A percentile compares a stretch with the other conserved stretches of the same genome.
Conservation (phyloP, 2,113 vertebrate genomes). For the Macroglossus sobrinus region DNA sequence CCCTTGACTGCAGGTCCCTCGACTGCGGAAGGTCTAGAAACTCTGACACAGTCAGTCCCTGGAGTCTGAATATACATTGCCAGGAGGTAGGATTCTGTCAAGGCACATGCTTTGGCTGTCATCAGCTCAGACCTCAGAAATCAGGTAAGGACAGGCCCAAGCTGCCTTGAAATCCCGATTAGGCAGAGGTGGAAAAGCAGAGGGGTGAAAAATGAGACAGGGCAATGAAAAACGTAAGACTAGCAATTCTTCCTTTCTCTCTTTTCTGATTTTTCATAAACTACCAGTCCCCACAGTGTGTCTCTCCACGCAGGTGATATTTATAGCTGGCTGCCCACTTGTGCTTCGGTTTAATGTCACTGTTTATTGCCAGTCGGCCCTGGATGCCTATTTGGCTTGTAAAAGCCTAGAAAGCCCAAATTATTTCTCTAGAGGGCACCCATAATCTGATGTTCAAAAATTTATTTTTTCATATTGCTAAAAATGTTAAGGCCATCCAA, state of each 20-base stretch:
- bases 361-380: not conserved
- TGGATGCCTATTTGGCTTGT: not conserved
- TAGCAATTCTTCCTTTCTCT: not conserved
- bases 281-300: not conserved
- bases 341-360: not conserved
- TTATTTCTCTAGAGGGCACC: not conserved
- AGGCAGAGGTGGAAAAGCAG: not conserved
- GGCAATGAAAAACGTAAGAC: not conserved
- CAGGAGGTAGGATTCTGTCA: conserved; percentile 55
- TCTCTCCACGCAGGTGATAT: not conserved
- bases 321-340: not conserved
- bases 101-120: conserved; percentile 34
- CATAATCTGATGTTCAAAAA: not conserved
- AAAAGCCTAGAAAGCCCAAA: not conserved
- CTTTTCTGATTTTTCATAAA: not conserved
- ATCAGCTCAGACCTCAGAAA: conserved; percentile 36
- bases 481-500: not conserved
- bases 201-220: not conserved
- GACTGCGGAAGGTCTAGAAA: not conserved
- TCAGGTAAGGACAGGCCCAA: conserved; percentile 33
- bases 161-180: not conserved
- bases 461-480: not conserved
- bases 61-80: conserved; percentile 28
- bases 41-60: not conserved
- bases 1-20: not conserved